Conservation (phyloP, 2,113 vertebrate species). For the Podarcis muralis region DNA sequence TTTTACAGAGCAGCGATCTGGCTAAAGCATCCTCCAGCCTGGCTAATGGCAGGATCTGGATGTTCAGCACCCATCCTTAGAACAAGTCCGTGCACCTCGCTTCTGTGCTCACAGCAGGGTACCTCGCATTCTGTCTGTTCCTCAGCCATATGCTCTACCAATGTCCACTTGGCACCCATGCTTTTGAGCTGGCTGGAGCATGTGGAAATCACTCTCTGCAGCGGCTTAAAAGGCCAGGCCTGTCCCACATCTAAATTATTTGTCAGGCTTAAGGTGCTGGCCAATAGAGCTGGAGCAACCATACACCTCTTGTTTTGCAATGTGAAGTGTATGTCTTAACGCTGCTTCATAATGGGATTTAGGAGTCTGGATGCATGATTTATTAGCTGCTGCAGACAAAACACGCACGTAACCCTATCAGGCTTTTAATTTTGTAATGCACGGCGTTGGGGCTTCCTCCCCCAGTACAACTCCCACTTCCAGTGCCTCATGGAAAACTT, state of each 20-base stretch:
- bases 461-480: conserved; percentile 35
- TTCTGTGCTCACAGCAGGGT: accelerated
- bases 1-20: background rate
- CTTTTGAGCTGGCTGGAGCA: background rate
- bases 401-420: background rate
- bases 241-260: background rate
- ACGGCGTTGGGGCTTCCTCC: conserved; percentile 24
- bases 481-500: conserved; percentile 42
- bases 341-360: conserved; percentile 33
- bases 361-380: conserved; percentile 30
- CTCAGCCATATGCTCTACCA: background rate
- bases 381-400: conserved; percentile 51
- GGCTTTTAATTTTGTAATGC: conserved; percentile 46
- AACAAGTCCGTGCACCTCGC: accelerated
- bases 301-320: accelerated
- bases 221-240: background rate
- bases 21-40: background rate
- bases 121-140: background rate
- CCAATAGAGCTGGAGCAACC: background rate
- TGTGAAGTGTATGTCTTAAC: conserved; percentile 21
- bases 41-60: background rate
- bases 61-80: background rate
- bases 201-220: background rate
- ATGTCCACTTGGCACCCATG: background rate
- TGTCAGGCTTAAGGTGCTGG: conserved; percentile 23